Percentiles rank a stretch among this genome's conserved stretches.
These are phyloP conservation scores for Halesus radiatus DNA, from an alignment of 1,140 invertebrate species.

Conservation along the genomic window DNA sequence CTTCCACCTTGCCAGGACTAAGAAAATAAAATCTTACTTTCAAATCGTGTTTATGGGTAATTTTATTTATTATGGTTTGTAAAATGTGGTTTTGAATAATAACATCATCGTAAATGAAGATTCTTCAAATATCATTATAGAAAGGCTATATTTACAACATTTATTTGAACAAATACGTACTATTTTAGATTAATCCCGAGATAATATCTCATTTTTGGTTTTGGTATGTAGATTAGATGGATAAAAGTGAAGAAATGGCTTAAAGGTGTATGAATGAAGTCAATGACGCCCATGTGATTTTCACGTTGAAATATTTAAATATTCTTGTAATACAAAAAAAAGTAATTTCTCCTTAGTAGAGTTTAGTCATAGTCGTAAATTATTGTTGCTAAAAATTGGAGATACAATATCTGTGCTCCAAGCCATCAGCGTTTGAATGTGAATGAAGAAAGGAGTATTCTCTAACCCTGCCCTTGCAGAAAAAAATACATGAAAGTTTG, in stretches of 20 bases:
- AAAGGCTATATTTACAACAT: neutral
- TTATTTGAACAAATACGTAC: neutral
- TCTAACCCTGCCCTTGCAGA: too few species aligned
- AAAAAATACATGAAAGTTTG: too few species aligned
- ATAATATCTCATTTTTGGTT: neutral
- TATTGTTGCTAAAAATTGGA: too few species aligned
- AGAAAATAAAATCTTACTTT: constrained; percentile 26
- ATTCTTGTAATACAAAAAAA: too few species aligned
- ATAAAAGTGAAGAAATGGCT: too few species aligned
- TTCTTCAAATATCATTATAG: too few species aligned
- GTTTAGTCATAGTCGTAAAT: too few species aligned
- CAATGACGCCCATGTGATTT: neutral
- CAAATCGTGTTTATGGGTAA: constrained; percentile 1
- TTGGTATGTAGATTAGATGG: neutral
- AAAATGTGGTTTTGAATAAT: constrained; percentile 1
- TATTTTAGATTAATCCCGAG: neutral
- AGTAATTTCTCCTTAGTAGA: too few species aligned
- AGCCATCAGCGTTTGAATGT: too few species aligned
- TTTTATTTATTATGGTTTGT: constrained; percentile 7
- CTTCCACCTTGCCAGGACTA: neutral
- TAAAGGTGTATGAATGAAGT: neutral
- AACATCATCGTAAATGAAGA: neutral
- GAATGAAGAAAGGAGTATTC: too few species aligned
- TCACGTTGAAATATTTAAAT: neutral
- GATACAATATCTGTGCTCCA: too few species aligned